Evolutionary conservation across 2,888 invertebrate genomes (phyloP).

Genomic region (Eremobia ochroleuca): DNA sequence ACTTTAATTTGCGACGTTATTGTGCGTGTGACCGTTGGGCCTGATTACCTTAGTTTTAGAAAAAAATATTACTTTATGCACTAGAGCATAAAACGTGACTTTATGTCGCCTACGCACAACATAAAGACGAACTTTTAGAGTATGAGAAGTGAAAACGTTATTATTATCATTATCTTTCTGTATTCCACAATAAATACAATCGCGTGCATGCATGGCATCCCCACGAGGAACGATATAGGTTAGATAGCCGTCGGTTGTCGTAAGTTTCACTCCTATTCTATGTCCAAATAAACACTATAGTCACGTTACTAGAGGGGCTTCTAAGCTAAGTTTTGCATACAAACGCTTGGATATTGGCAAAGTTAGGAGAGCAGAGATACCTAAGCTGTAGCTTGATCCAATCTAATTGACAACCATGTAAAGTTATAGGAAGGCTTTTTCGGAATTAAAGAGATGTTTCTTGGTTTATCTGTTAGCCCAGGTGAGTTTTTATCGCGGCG

Average conservation of each 20-base stretch:
- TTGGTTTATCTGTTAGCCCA: no score
- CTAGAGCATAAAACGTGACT: no score
- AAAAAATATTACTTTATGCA: no score
- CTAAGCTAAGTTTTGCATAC: conserved; percentile 1
- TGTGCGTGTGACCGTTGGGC: no score
- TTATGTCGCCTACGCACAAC: no score
- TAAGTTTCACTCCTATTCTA: conserved; percentile 4
- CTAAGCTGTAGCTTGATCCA: not conserved
- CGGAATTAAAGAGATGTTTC: no score
- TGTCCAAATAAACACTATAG: not conserved
- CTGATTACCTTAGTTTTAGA: no score
- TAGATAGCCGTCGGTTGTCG: not conserved
- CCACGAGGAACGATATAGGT: conserved; percentile 2
- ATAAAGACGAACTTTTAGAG: no score
- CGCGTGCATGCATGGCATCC: not conserved
- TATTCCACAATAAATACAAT: not conserved
- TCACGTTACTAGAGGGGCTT: not conserved
- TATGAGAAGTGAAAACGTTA: no score
- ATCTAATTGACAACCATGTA: not conserved
- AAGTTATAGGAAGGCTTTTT: not conserved
- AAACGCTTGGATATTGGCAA: not conserved
- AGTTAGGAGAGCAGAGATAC: not conserved
- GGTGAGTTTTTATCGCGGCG: no score
- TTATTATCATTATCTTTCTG: not conserved
- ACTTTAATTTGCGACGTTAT: no score